Evolutionary conservation across 1,140 invertebrate species (phyloP), one percentile per base, ranked within the genome.

Genomic region (Zaprionus tsacasi): DNA sequence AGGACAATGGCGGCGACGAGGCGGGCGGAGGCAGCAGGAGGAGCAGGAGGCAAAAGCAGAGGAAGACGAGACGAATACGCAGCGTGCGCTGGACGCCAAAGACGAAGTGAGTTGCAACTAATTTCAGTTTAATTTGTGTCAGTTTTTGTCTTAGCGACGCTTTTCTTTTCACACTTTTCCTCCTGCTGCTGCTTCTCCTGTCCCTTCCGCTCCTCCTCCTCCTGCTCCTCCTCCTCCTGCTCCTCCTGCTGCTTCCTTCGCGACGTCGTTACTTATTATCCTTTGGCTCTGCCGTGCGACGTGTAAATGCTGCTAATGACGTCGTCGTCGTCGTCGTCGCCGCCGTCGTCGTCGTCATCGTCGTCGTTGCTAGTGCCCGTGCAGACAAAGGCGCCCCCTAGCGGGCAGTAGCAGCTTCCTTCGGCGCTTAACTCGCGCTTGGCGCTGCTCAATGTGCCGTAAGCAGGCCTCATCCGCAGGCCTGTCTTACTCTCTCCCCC

Each of bases 221-320:
- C 1, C 81, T 76, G 60, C 58, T 56, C 57, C 56, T 35, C 35
- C 21, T 21, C 21, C 4, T 40, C 1, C 12, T 3, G 27, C 6
- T 54, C 17, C 13, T 40, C 60, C 4, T 40, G 0, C 12, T 3
- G 1, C 6, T 35, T 7, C 1, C 33, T 35, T 35, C 17, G 54
- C 72, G 54, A 13, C 73, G 68, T 70, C 63, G 77, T 88, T 87
- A 82, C 82, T 86, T 79, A 83, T 82, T 82, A 82, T 83, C 80
- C 85, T 83, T 88, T 75, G 65, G 66, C 76, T 78, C 2, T 50
- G 38, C 66, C n/a, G 72, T 76, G 82, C 79, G 78, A 81, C 79
- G 85, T 90, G 78, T 81, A 89, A 89, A 89, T 85, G 86, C 85
- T 89, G 86, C 85, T 89, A 89, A 89, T 89, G 86, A 89, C 86